Base-by-base conservation (phyloP, 2,797 vertebrate genomes). In the Jordanella pulchra region DNA sequence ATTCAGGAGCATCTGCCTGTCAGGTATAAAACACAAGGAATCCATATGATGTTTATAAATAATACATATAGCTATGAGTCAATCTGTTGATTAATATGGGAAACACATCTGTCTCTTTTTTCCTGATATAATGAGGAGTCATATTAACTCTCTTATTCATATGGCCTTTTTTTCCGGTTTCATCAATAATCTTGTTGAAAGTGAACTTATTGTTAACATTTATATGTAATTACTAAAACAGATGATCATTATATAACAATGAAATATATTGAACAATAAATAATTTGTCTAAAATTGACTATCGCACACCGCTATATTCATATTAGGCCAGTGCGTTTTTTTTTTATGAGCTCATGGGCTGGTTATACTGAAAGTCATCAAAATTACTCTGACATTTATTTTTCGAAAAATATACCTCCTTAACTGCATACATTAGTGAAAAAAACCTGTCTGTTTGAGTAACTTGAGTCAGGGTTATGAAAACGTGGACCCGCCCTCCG, bases 1-100 rank as follows among this genome's bases (percentile, higher is more conserved):
- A 97, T 98, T 81, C 96, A 97, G 88, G 96, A 97, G 83, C 91
- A 95, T 81, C 93, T 98, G 55, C 96, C 96, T 0, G 94, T 94
- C 89, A 96, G 96, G 97, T 98, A 93, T 90, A 32, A 23, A 21
- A 60, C 60, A 50, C 51, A 1, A 7, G 53, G 13, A 75, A 4
- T 56, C 3, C 10, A 1, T 47, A 60, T 60, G 35, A n/a, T 17
- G 6, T 61, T 39, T 32, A 35, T 35, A 10, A 60, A 23, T 60
- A 23, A 27, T 17, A 15, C 27, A 55, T 30, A 44, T 47, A 39
- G 70, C 72, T 67, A 75, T 45, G 69, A 18, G 58, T 72, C 18
- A 54, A 61, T 55, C 1, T 35, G 44, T 7, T 39, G 21, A 18
- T 72, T 54, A 44, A 14, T 28, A 61, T n/a, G 28, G 4, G 3